phyloP scores from a whole-genome alignment of 2,113 vertebrate genomes.

The Sebastes schlegelii region DNA sequence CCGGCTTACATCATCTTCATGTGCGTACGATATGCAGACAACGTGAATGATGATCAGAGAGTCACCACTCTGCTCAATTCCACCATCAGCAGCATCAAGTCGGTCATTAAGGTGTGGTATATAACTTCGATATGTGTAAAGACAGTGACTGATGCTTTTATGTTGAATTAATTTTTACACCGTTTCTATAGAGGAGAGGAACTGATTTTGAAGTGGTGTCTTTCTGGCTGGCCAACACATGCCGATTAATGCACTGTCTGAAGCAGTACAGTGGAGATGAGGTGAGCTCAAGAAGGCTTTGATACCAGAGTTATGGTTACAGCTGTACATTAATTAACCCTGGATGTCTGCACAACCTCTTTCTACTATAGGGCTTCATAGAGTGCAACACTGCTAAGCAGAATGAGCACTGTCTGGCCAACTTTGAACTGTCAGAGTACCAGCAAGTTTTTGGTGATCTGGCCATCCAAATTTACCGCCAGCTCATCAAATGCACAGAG shows the following conservation, averaged over 20 bases:
- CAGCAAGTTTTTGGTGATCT: constrained; percentile 94
- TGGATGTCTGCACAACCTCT: background rate
- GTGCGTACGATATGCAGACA: constrained; percentile 96
- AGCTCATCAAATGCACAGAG: constrained; percentile 93
- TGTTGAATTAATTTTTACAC: background rate
- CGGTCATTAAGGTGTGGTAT: constrained; percentile 90
- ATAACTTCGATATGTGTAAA: background rate
- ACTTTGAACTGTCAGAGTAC: constrained; percentile 97
- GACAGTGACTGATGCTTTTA: background rate
- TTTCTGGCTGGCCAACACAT: constrained; percentile 98
- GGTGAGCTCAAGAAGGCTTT: constrained; percentile 74
- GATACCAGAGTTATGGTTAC: background rate
- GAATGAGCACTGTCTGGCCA: constrained; percentile 94
- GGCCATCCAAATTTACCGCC: constrained; percentile 96
- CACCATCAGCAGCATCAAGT: constrained; percentile 95
- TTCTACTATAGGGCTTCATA: constrained; percentile 80
- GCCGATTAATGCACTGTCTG: constrained; percentile 92
- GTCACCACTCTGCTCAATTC: constrained; percentile 91
- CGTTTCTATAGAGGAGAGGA: constrained; percentile 88
- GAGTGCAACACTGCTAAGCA: constrained; percentile 92
- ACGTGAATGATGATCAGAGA: constrained; percentile 93
- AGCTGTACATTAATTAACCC: background rate
- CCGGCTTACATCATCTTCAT: constrained; percentile 98
- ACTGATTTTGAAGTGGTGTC: constrained; percentile 93
- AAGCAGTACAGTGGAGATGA: constrained; percentile 98